A percentile compares a stretch with the other conserved stretches of the same genome.
Conservation (phyloP, 2,888 invertebrate genomes). For the Autographa pulchrina region DNA sequence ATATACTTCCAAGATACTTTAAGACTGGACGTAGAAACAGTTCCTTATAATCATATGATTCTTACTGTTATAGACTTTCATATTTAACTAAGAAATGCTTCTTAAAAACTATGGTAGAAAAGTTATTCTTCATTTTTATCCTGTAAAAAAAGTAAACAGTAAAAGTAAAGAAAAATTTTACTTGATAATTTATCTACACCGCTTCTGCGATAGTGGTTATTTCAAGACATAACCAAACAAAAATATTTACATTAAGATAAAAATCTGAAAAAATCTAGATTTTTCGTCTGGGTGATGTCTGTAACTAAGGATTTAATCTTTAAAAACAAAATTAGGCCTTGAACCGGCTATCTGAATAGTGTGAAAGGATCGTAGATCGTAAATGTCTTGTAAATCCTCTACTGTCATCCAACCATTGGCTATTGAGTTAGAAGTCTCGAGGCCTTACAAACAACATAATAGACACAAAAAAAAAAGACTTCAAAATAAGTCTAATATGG, state of each 20-base stretch:
- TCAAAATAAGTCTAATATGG: too few relatives aligned
- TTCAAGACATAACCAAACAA: background rate
- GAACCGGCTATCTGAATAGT: background rate
- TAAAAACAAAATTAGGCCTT: background rate
- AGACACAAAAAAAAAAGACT: too few relatives aligned
- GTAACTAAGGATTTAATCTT: conserved; percentile 12
- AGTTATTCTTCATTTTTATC: too few relatives aligned
- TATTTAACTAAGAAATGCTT: too few relatives aligned
- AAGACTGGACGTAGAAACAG: too few relatives aligned
- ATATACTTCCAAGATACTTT: too few relatives aligned
- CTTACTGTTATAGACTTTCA: too few relatives aligned
- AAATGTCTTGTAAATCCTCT: background rate
- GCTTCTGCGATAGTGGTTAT: background rate
- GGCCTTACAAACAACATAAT: too few relatives aligned
- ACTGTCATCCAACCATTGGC: too few relatives aligned
- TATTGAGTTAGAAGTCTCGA: too few relatives aligned
- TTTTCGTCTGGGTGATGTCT: conserved; percentile 15
- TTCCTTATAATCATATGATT: too few relatives aligned
- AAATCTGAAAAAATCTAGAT: conserved; percentile 15
- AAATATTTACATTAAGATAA: conserved; percentile 10
- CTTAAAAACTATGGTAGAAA: too few relatives aligned
- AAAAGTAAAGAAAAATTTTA: background rate
- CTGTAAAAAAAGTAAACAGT: background rate
- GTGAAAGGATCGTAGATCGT: background rate
- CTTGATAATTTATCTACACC: background rate